phyloP scores from a whole-genome alignment of 2,113 vertebrate species.

The Silurus glanis region DNA sequence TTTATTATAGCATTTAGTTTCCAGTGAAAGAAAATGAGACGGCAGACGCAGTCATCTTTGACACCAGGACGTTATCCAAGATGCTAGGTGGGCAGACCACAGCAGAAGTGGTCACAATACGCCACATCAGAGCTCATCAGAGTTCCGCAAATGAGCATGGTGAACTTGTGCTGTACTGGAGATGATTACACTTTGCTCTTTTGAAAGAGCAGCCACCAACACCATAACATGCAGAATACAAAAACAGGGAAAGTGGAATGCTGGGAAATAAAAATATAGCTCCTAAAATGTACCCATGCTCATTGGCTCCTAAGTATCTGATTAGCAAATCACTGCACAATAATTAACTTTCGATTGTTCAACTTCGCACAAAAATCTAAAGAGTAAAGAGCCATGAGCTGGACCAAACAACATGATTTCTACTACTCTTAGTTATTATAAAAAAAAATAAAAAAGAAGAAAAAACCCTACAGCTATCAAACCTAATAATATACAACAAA shows the following conservation, averaged over 20 bases:
- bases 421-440: neutral
- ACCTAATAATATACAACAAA: constrained; percentile 17
- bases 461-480: neutral
- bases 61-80: constrained; percentile 25
- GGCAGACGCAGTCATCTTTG: neutral
- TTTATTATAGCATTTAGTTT: constrained; percentile 19
- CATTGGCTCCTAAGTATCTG: neutral
- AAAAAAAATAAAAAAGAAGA: neutral
- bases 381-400: neutral
- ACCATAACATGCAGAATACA: neutral
- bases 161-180: neutral
- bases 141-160: neutral
- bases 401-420: neutral
- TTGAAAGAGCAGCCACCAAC: neutral
- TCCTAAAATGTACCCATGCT: neutral
- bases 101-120: constrained; percentile 16
- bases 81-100: constrained; percentile 19
- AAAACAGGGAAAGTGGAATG: neutral
- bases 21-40: constrained; percentile 26
- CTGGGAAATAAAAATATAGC: neutral
- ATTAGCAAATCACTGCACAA: neutral
- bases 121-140: neutral
- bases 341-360: neutral
- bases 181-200: constrained; percentile 15
- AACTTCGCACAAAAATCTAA: neutral